Evolutionary conservation across 92 coral and sea anemone species (phyloP), one percentile per base, ranked within the genome.

Genomic region (Bergia puertoricense): DNA sequence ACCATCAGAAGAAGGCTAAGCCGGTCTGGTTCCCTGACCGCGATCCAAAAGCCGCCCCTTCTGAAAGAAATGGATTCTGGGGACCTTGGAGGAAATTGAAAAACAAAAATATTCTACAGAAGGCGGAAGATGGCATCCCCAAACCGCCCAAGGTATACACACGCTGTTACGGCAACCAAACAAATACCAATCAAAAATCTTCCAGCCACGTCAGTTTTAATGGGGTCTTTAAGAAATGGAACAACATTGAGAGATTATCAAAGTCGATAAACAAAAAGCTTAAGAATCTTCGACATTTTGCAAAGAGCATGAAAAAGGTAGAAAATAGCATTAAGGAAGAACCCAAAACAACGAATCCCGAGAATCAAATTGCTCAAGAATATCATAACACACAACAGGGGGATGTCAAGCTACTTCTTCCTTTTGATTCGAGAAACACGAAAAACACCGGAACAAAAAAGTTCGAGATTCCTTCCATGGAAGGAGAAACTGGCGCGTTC

Each of bases 1-100:
- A 89, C 11, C 89, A 89, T 18, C 97, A 97, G 88, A 86, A 67
- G 36, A 82, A 83, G 45, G 97, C 92, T 9, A 88, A 89, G 39
- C 90, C 97, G 43, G 93, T 92, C n/a, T 90, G 93, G 94, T 95
- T 90, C 71, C 99, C 99, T 3, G 95, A 92, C 36, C 89, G 94
- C 23, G 99, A 97, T 68, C 85, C 89, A 0, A 57, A 50, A 2
- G 97, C 97, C 0, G 88, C 93, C 59, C 98, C 98, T 46, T 88
- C 85, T 1, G 16, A 57, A 69, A 88, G 72, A 38, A 69, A 88
- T 4, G 98, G 96, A 9, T 94, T 89, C 74, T 97, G 99, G 99
- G 92, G 95, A 3, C 97, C 98, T 3, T 97, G 99, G 99, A 89
- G 72, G 45, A 71, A 46, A 8, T 69, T 91, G 71, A 77, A 82